Conservation (phyloP, 2,888 invertebrate species). For the Agriopis leucophaearia region DNA sequence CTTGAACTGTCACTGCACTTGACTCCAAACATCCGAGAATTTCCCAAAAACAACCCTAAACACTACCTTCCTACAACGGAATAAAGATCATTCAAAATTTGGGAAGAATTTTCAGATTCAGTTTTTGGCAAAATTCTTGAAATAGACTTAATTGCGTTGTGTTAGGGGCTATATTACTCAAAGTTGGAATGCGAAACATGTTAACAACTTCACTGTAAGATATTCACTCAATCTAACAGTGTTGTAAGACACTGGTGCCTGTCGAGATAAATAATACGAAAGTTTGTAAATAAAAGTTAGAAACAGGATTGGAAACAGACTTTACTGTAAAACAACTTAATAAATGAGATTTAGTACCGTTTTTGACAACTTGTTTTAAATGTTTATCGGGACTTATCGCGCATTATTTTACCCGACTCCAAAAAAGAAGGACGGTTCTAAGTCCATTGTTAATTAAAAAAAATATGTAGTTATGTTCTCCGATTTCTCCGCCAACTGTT, state of each 20-base stretch:
- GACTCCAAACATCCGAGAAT: constrained; percentile 18
- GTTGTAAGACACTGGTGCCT: constrained; percentile 12
- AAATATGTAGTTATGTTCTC: too few species aligned
- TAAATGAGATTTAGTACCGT: neutral
- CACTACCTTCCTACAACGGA: constrained; percentile 12
- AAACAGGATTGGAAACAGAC: neutral
- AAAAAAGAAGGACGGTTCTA: too few species aligned
- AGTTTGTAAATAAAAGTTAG: constrained; percentile 20
- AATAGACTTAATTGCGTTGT: constrained; percentile 10
- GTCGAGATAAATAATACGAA: constrained; percentile 15
- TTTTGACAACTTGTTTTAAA: too few species aligned
- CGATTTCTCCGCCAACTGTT: too few species aligned
- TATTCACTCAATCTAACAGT: constrained; percentile 29
- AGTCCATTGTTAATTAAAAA: too few species aligned
- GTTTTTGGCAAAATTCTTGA: neutral
- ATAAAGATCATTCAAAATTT: constrained; percentile 5
- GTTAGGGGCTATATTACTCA: constrained; percentile 11
- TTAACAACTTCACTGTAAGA: constrained; percentile 33
- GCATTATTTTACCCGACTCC: too few species aligned
- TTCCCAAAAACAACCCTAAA: constrained; percentile 5
- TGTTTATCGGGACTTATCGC: too few species aligned
- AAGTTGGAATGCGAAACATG: constrained; percentile 10
- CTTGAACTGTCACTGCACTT: constrained; percentile 33
- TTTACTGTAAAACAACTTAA: constrained; percentile 8
- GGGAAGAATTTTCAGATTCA: neutral